These are phyloP conservation scores for Darevskia nairensis DNA, from an alignment of 2,797 vertebrate species.

Conservation along the genomic window DNA sequence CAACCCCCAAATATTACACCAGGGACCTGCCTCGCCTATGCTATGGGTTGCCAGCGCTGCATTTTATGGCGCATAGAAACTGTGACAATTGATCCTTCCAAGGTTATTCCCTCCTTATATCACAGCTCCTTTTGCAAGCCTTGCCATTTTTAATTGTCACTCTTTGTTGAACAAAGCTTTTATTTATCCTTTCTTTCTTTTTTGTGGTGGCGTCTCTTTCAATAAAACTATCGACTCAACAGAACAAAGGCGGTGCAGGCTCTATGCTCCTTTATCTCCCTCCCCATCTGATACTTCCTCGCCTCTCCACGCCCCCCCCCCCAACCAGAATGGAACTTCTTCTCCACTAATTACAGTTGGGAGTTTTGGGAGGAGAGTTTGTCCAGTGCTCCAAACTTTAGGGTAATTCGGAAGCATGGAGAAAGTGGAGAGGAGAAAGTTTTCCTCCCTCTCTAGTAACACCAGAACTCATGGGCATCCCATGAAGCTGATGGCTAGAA, in stretches of 20 bases:
- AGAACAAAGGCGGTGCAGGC: neutral
- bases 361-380: neutral
- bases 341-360: neutral
- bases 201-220: conserved; percentile 31
- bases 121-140: conserved; percentile 29
- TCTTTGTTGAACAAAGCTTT: conserved; percentile 47
- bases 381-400: neutral
- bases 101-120: conserved; percentile 27
- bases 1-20: rapidly evolving
- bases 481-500: no score
- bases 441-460: no score
- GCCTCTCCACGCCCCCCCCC: neutral
- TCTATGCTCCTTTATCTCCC: neutral
- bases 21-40: neutral
- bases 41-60: neutral
- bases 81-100: conserved; percentile 4
- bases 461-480: no score
- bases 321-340: conserved; percentile 8
- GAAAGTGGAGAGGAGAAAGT: no score
- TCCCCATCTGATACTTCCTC: conserved; percentile 17
- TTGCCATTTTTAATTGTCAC: conserved; percentile 50
- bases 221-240: conserved; percentile 34
- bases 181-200: conserved; percentile 35
- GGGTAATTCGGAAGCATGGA: neutral
- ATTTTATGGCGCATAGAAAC: neutral